Percentiles rank a stretch among this genome's conserved stretches.
Evolutionary conservation across 2,797 vertebrate genomes (phyloP).

Genomic region (Sebastes nivosus): DNA sequence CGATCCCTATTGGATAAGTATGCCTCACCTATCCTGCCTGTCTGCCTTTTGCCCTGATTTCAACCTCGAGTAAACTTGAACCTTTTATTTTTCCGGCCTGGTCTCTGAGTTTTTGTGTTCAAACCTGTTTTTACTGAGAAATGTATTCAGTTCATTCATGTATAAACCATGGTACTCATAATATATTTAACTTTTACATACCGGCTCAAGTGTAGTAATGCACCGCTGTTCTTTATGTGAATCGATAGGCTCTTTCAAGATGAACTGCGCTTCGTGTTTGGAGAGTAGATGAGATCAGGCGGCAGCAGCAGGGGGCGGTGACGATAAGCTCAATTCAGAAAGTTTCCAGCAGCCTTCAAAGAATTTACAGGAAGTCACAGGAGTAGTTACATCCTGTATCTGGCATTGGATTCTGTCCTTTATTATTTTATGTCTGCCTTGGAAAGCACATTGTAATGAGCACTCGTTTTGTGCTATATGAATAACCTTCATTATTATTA

Average conservation of each 20-base stretch:
- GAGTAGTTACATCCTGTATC: too few relatives aligned
- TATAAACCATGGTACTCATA: background rate
- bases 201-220: background rate
- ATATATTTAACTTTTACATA: background rate
- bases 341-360: too few relatives aligned
- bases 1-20: background rate
- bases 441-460: too few relatives aligned
- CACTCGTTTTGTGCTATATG: too few relatives aligned
- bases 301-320: too few relatives aligned
- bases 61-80: background rate
- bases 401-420: too few relatives aligned
- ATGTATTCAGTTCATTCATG: background rate
- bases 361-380: too few relatives aligned
- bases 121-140: background rate
- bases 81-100: background rate
- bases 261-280: too few relatives aligned
- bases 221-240: background rate
- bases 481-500: too few relatives aligned
- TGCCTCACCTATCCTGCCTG: background rate
- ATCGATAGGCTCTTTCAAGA: background rate
- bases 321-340: too few relatives aligned
- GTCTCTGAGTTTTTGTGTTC: background rate
- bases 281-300: too few relatives aligned
- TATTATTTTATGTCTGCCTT: too few relatives aligned
- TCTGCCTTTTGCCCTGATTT: background rate